These are phyloP conservation scores for Nomada fabriciana DNA, from an alignment of 2,888 invertebrate genomes.

Conservation along the genomic window DNA sequence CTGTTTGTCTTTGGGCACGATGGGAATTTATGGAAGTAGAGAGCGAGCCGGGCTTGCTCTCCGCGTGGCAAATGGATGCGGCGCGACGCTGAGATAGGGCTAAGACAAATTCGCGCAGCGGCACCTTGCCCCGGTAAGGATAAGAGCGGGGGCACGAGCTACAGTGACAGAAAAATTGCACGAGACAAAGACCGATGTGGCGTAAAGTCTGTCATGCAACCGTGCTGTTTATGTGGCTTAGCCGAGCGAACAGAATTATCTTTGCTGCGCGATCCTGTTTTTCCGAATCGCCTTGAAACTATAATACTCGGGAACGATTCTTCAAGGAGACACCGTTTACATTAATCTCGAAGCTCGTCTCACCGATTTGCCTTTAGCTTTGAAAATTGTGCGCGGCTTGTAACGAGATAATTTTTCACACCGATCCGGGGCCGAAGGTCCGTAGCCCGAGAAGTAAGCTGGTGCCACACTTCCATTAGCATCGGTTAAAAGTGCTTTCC, in stretches of 20 bases:
- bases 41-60: conserved; percentile 39
- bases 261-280: conserved; percentile 14
- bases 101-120: conserved; percentile 73
- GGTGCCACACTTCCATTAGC: conserved; percentile 77
- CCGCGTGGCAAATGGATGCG: conserved; percentile 56
- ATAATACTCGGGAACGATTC: not conserved
- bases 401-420: conserved; percentile 64
- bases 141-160: conserved; percentile 21
- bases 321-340: too few relatives aligned
- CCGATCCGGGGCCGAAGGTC: conserved; percentile 36
- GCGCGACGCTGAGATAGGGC: conserved; percentile 65
- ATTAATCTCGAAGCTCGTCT: conserved; percentile 44
- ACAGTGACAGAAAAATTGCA: conserved; percentile 66
- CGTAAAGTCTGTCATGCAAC: conserved; percentile 41
- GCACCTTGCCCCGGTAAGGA: too few relatives aligned
- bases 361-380: conserved; percentile 19
- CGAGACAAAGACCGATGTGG: conserved; percentile 63
- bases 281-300: not conserved
- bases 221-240: conserved; percentile 27
- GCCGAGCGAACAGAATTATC: conserved; percentile 45
- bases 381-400: conserved; percentile 24
- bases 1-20: conserved; percentile 73
- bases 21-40: conserved; percentile 71
- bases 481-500: conserved; percentile 81
- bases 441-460: conserved; percentile 48